Percentiles rank a stretch among this genome's conserved stretches.
Conservation (phyloP, 1,140 invertebrate genomes). For the Drosophila pseudoobscura region DNA sequence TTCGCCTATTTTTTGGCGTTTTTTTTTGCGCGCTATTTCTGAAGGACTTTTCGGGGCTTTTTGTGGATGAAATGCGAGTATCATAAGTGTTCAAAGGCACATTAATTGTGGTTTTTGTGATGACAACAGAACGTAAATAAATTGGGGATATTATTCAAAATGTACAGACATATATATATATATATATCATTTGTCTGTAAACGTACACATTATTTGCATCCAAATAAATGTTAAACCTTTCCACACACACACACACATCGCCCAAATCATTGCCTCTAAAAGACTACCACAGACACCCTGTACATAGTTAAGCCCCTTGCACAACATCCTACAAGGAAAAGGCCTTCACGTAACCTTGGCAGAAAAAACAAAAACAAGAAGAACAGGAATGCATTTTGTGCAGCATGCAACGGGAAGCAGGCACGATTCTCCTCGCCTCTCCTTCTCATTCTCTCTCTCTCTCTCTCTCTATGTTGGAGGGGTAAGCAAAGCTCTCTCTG, state of each 20-base stretch:
- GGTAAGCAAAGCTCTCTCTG: constrained; percentile 10
- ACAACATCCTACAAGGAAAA: constrained; percentile 41
- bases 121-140: too few relatives aligned
- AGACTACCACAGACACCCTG: constrained; percentile 38
- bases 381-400: constrained; percentile 13
- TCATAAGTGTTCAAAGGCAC: constrained; percentile 32
- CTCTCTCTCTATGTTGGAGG: constrained; percentile 18
- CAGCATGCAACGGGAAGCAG: constrained; percentile 26
- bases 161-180: too few relatives aligned
- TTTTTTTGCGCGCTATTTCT: constrained; percentile 26
- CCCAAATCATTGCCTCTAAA: background rate
- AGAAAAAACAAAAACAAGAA: constrained; percentile 2
- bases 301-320: constrained; percentile 2
- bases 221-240: too few relatives aligned
- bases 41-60: constrained; percentile 54
- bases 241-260: background rate
- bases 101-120: constrained; percentile 1
- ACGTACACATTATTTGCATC: too few relatives aligned
- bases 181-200: too few relatives aligned
- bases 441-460: background rate
- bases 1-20: constrained; percentile 21
- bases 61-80: constrained; percentile 21
- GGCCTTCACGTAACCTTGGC: constrained; percentile 63
- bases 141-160: too few relatives aligned
- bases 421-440: constrained; percentile 2